Percentiles rank a stretch among this genome's conserved stretches.
Conservation (phyloP, 2,888 invertebrate genomes). For the Autographa gamma region DNA sequence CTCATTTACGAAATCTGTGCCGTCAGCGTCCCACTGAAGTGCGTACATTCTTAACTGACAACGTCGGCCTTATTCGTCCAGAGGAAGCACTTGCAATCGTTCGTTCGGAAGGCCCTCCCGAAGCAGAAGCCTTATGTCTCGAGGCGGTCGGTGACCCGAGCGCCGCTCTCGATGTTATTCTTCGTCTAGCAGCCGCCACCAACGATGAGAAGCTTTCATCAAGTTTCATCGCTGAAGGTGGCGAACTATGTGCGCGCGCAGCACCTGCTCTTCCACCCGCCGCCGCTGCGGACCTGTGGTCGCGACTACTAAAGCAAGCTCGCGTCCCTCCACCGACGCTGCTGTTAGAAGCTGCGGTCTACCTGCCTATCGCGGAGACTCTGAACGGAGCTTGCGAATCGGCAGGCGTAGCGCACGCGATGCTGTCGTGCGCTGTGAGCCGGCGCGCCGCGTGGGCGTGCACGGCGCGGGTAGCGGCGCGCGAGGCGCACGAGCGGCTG, state of each 20-base stretch:
- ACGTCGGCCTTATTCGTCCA: conserved; percentile 77
- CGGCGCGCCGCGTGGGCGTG: conserved; percentile 67
- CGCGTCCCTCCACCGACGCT: conserved; percentile 70
- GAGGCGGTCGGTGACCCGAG: conserved; percentile 80
- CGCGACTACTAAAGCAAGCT: conserved; percentile 68
- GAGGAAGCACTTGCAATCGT: conserved; percentile 79
- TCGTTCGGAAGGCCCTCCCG: conserved; percentile 68
- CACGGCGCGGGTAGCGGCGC: conserved; percentile 63
- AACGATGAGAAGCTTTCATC: conserved; percentile 54
- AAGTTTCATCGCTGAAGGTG: conserved; percentile 65
- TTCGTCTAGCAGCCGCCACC: conserved; percentile 63
- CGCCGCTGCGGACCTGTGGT: conserved; percentile 72
- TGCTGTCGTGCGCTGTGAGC: conserved; percentile 66
- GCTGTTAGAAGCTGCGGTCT: conserved; percentile 68
- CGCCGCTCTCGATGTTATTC: conserved; percentile 76
- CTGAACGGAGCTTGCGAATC: conserved; percentile 63
- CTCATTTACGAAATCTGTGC: conserved; percentile 75
- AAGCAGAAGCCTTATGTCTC: conserved; percentile 79
- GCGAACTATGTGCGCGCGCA: conserved; percentile 74
- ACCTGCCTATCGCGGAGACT: conserved; percentile 66
- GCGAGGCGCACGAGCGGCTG: conserved; percentile 68
- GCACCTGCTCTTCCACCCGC: conserved; percentile 70
- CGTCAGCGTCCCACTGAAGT: conserved; percentile 67
- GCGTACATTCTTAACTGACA: conserved; percentile 70
- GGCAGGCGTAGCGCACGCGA: conserved; percentile 71